Conservation (phyloP, 2,888 invertebrate genomes). For the Apodemia duryi region DNA sequence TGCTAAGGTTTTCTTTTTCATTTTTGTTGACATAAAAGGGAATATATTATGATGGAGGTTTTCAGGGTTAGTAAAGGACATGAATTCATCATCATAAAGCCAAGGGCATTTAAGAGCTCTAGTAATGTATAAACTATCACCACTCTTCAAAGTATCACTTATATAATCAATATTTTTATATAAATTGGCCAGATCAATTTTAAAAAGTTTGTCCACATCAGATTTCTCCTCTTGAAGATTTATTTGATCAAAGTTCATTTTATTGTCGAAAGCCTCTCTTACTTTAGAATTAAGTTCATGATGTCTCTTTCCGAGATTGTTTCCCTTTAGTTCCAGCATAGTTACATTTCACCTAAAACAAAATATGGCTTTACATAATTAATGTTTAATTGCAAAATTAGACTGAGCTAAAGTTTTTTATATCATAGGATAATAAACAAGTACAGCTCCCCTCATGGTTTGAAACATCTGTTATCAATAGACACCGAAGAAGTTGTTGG, state of each 20-base stretch:
- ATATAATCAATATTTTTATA: slow-evolving; percentile 48
- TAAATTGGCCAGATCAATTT: slow-evolving; percentile 56
- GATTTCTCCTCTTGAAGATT: slow-evolving; percentile 36
- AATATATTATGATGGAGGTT: slow-evolving; percentile 49
- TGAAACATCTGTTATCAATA: too few relatives aligned
- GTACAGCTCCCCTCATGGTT: too few relatives aligned
- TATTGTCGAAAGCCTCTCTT: slow-evolving; percentile 22
- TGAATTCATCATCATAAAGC: slow-evolving; percentile 40
- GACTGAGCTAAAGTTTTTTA: too few relatives aligned
- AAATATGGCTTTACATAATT: neutral
- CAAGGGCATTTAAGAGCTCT: slow-evolving; percentile 51
- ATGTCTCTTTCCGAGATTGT: slow-evolving; percentile 31
- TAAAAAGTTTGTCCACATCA: slow-evolving; percentile 52
- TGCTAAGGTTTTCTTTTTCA: slow-evolving; percentile 49
- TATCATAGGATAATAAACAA: too few relatives aligned
- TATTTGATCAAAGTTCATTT: slow-evolving; percentile 38
- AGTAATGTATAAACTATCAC: slow-evolving; percentile 49
- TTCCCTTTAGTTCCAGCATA: slow-evolving; percentile 24
- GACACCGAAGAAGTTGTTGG: too few relatives aligned
- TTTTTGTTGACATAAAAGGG: slow-evolving; percentile 53
- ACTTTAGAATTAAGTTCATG: slow-evolving; percentile 30
- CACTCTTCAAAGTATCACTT: slow-evolving; percentile 47
- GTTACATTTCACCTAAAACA: neutral
- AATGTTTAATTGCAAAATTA: slow-evolving; percentile 3
- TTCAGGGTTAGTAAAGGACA: slow-evolving; percentile 41